Base-by-base conservation (phyloP, 2,888 invertebrate genomes). In the Cephus rjabovi region DNA sequence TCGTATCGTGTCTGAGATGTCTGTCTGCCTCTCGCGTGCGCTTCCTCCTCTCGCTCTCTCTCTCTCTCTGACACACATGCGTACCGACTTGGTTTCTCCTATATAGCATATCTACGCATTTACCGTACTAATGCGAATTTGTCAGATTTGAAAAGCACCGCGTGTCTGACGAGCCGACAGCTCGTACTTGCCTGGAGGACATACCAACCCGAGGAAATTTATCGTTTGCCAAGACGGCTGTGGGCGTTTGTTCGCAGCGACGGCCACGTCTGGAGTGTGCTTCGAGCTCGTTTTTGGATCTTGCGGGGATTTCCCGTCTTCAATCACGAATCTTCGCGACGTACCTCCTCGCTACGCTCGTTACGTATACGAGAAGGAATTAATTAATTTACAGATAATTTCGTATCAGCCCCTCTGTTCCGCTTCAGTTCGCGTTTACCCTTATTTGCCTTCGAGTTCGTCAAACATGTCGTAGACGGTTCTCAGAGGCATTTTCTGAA, bases 91-190 rank as follows among this genome's bases (percentile, higher is more conserved):
- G 56, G 23, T 56, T 1, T 56, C 56, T 56, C 56, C 9, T 6
- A 9, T 9, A 23, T 0, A 23, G 23, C 9, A 15, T 23, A 23
- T 56, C 23, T 56, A 23, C 12, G 56, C 77, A 76, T 74, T 76
- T 73, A 34, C 76, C 69, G 74, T 70, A 76, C 56, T 83, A 85
- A 86, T 82, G 79, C 83, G 83, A 84, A 81, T 82, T 80, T 77
- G 81, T 79, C 80, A 75, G 79, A 78, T 70, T 69, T 23, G 75
- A 75, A 71, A 75, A 70, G 56, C 77, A 78, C 70, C 75, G 34
- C 71, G 31, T 35, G 70, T 68, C 15, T 11, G 37, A 77, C 23
- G 40, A 31, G 69, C 77, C 71, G 33, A 37, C 56, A 74, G 34
- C 74, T 74, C 31, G 69, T 56, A 77, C 30, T 74, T 77, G 74